Evolutionary conservation across 2,888 invertebrate genomes (phyloP), one percentile per base, ranked within the genome.

Genomic region (Coelopa pilipes): DNA sequence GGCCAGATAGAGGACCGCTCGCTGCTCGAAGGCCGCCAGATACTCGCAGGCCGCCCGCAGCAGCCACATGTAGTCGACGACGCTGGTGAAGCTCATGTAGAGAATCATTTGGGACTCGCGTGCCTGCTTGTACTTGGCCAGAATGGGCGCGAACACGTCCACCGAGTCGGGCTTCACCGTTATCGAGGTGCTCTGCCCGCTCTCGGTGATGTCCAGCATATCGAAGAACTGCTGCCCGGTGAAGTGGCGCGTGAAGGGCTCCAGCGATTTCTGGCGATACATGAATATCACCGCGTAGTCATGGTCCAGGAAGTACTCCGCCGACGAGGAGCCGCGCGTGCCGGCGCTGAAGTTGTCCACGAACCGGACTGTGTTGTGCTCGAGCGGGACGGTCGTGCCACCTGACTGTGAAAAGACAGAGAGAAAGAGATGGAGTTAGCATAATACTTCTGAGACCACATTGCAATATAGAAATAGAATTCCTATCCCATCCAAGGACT

Each of bases 311-410:
- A 99, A 99, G 86, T 97, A 95, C 90, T 99, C 99, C 0, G 98
- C 93, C 0, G 98, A 98, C 0, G 96, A 92, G 0, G 99, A 93
- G 24, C 99, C 99, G 78, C 99, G 90, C 0, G 94, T 96, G 63
- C 99, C 99, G 19, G 97, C 96, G 87, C 98, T 99, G 88, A 99
- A 99, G 89, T 99, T 99, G 87, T 99, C 99, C 72, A 99, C 97
- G 88, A 96, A 99, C 69, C 99, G 91, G 0, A 99, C 99, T 0
- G 98, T 98, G 85, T 97, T 96, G 86, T 96, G 96, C 85, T 99
- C 99, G 73, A 99, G 87, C 0, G 99, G 99, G 7, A 98, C 96
- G 53, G 96, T 96, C 5, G 99, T 99, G 72, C 99, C 99, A 55
- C 99, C 99, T 75, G 97, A 98, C 94, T 94, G 87, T 49, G 21